phyloP scores from a whole-genome alignment of 2,797 vertebrate species.

The Cirrhinus molitorella region DNA sequence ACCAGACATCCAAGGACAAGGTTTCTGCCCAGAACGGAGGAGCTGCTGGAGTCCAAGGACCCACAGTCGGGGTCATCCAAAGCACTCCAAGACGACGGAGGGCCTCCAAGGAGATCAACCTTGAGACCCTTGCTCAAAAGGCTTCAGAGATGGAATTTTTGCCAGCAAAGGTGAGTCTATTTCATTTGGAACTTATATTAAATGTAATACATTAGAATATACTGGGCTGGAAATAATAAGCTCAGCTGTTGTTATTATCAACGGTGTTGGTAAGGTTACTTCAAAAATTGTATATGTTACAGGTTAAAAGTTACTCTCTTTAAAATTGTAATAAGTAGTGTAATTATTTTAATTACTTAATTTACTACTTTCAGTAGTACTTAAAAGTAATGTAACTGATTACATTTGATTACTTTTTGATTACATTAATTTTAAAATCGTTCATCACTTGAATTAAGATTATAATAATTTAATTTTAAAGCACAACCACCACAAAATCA shows the following conservation, averaged over 20 bases:
- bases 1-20: slow-evolving; percentile 67
- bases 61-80: slow-evolving; percentile 90
- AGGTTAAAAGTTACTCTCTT: too few species aligned
- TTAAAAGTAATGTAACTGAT: too few species aligned
- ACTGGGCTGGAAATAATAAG: neutral
- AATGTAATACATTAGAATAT: neutral
- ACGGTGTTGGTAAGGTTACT: too few species aligned
- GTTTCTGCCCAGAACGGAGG: slow-evolving; percentile 60
- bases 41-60: slow-evolving; percentile 79
- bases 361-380: too few species aligned
- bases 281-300: too few species aligned
- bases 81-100: slow-evolving; percentile 88
- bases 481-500: too few species aligned
- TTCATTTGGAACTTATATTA: slow-evolving; percentile 58
- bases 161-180: slow-evolving; percentile 76
- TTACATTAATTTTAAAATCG: too few species aligned
- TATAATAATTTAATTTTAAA: too few species aligned
- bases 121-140: slow-evolving; percentile 95
- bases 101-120: slow-evolving; percentile 94
- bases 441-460: too few species aligned
- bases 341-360: too few species aligned
- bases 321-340: too few species aligned
- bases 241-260: neutral
- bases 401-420: too few species aligned
- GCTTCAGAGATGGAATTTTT: slow-evolving; percentile 94